These are phyloP conservation scores for Macrobrachium rosenbergii DNA, from an alignment of 1,140 invertebrate species.

Conservation along the genomic window DNA sequence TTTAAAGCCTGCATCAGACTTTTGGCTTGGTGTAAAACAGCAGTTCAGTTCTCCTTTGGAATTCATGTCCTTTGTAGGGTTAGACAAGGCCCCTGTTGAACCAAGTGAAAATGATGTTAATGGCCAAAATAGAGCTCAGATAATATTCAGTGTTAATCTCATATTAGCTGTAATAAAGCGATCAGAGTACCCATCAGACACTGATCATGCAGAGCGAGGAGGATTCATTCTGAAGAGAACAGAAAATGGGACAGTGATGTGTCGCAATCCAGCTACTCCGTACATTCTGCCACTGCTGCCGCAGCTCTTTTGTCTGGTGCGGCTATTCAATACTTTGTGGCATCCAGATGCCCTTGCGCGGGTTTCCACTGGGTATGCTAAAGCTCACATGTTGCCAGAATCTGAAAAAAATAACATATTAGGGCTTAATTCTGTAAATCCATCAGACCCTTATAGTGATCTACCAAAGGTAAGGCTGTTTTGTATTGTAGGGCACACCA, in stretches of 20 bases:
- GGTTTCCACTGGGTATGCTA: conserved; percentile 75
- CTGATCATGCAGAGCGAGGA: conserved; percentile 82
- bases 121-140: conserved; percentile 75
- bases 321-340: conserved; percentile 85
- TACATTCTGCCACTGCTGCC: conserved; percentile 85
- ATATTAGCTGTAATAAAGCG: conserved; percentile 88
- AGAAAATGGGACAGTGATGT: conserved; percentile 81
- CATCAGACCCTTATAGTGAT: conserved; percentile 42
- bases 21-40: conserved; percentile 70
- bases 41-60: conserved; percentile 68
- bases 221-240: conserved; percentile 84
- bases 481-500: not conserved
- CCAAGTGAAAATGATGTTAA: conserved; percentile 76
- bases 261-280: conserved; percentile 86
- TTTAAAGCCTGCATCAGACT: conserved; percentile 75
- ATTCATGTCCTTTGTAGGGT: conserved; percentile 83
- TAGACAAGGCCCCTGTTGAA: conserved; percentile 80
- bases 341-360: conserved; percentile 76
- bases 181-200: conserved; percentile 76
- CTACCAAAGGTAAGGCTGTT: conserved; percentile 37
- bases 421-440: conserved; percentile 45
- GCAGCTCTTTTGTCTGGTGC: conserved; percentile 80
- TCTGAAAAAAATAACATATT: conserved; percentile 66
- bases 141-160: conserved; percentile 80
- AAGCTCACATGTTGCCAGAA: conserved; percentile 66